A percentile compares a stretch with the other conserved stretches of the same genome.
Evolutionary conservation across 92 coral and sea anemone genomes (phyloP).

Genomic region (Palythoa grandiflora): DNA sequence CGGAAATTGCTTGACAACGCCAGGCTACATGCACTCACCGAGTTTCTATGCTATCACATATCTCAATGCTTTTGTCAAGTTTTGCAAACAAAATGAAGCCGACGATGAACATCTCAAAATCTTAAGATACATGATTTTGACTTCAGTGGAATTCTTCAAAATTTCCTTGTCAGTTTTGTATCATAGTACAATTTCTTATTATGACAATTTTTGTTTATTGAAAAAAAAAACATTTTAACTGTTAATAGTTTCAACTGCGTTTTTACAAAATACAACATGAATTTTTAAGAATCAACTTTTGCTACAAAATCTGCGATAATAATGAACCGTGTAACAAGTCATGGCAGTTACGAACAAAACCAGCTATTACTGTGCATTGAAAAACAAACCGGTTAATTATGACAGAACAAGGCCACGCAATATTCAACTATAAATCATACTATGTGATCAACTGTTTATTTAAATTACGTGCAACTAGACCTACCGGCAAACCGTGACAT

Average conservation of each 20-base stretch:
- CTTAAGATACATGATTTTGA: not conserved
- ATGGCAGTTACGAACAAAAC: not conserved
- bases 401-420: not conserved
- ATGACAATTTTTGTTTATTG: not conserved
- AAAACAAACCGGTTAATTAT: not conserved
- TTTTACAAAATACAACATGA: not conserved
- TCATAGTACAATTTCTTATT: not conserved
- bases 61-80: not conserved
- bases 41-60: not conserved
- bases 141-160: not conserved
- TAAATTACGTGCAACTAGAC: conserved; percentile 1
- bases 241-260: not conserved
- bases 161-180: not conserved
- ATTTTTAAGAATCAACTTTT: not conserved
- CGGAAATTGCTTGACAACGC: not conserved
- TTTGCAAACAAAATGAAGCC: not conserved
- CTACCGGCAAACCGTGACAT: not conserved
- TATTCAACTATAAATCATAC: not conserved
- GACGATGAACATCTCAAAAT: not conserved
- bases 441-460: not conserved
- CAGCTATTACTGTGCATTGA: not conserved
- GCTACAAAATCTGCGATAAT: not conserved
- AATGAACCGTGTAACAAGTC: not conserved
- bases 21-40: not conserved
- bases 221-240: no score